A percentile compares a stretch with the other conserved stretches of the same genome.
phyloP scores from a whole-genome alignment of 2,888 invertebrate species.

The Drosophila limbata region DNA sequence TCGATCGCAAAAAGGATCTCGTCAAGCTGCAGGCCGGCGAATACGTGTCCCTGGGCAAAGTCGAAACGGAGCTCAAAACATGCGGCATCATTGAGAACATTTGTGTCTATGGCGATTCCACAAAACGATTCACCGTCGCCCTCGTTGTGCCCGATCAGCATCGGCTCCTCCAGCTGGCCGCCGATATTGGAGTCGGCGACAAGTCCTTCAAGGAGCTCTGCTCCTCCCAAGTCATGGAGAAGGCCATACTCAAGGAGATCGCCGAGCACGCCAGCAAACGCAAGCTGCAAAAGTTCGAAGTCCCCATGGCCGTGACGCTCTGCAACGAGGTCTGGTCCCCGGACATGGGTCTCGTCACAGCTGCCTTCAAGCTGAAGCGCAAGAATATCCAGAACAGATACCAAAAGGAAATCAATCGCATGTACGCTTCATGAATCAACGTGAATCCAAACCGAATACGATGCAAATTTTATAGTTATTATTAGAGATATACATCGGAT shows the following conservation, averaged over 20 bases:
- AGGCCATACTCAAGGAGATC: slow-evolving; percentile 93
- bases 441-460: background rate
- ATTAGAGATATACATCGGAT: background rate
- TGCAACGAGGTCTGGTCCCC: slow-evolving; percentile 98
- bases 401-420: slow-evolving; percentile 95
- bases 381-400: slow-evolving; percentile 98
- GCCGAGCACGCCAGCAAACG: slow-evolving; percentile 94
- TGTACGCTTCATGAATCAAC: slow-evolving; percentile 97
- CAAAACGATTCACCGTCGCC: slow-evolving; percentile 94
- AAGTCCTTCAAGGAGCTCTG: slow-evolving; percentile 91
- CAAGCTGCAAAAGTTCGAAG: slow-evolving; percentile 95
- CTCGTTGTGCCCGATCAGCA: slow-evolving; percentile 94
- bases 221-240: slow-evolving; percentile 89
- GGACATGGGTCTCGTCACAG: slow-evolving; percentile 98
- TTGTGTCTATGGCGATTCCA: slow-evolving; percentile 97
- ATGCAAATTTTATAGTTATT: background rate
- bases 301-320: slow-evolving; percentile 95
- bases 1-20: slow-evolving; percentile 99
- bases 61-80: slow-evolving; percentile 97
- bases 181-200: slow-evolving; percentile 87
- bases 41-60: slow-evolving; percentile 98
- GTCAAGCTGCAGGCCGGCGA: slow-evolving; percentile 99
- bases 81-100: slow-evolving; percentile 98
- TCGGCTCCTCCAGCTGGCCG: slow-evolving; percentile 87
- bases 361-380: slow-evolving; percentile 98